Base-by-base conservation (phyloP, 2,113 vertebrate genomes). In the Uropsilus gracilis region DNA sequence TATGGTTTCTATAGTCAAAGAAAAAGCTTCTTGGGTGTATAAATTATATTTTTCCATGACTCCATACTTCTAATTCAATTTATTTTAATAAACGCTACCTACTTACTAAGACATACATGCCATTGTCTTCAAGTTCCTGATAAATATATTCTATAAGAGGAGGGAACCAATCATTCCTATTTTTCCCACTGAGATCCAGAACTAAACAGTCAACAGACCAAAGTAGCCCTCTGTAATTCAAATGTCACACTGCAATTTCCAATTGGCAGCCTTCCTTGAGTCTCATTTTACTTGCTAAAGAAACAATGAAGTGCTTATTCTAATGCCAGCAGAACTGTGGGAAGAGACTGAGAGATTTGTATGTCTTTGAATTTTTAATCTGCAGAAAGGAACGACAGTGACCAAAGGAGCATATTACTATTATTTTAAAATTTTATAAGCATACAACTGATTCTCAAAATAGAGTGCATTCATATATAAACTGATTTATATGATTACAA, bases 301-400 rank as follows among this genome's bases (percentile, higher is more conserved):
- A 90, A 95, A 97, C 96, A 97, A 96, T 92, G 88, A 95, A 90
- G 72, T 8, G 63, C 50, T 97, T 97, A 97, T 96, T 95, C 89
- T 59, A 63, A 90, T 94, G 96, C 93, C 96, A 95, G 39, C 20
- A 82, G 48, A 90, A 95, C 77, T 95, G 89, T 96, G 95, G 94
- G 95, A 95, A 95, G 95, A 90, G 81, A 86, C 63, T 68, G 48
- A 88, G 87, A 87, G 71, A 96, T 88, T 50, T 88, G 46, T 90
- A 75, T 81, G 94, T 91, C 50, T 55, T 34, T 73, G 37, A 94
- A 88, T 92, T 91, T 90, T 94, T 96, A 95, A 72, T 97, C 85
- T 78, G 68, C n/a, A 94, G 61, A 95, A 91, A 55, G 76, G 55
- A 80, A 87, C 50, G 94, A 55, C 77, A 93, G 18, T 72, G 53